phyloP scores from a whole-genome alignment of 2,113 vertebrate genomes.

The Zapus hudsonius region DNA sequence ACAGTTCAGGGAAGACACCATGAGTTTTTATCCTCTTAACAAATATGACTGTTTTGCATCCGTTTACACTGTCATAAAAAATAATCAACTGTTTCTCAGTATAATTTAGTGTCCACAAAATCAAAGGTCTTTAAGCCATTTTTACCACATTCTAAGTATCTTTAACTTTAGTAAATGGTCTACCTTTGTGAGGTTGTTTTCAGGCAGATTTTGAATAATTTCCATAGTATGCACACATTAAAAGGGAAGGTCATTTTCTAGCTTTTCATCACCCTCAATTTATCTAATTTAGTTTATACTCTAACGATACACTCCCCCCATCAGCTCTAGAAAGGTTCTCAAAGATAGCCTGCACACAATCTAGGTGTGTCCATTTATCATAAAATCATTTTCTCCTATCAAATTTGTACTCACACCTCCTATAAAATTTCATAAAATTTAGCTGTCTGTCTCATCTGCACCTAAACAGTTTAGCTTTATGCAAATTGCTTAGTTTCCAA shows the following conservation, averaged over 20 bases:
- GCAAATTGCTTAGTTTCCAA: neutral
- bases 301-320: neutral
- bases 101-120: neutral
- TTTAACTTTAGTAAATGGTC: neutral
- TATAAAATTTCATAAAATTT: neutral
- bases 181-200: constrained; percentile 32
- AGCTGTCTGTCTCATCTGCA: neutral
- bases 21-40: neutral
- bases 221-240: neutral
- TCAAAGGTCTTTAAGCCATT: neutral
- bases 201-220: constrained; percentile 9
- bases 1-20: neutral
- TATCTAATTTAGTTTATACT: neutral
- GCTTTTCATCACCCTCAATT: neutral
- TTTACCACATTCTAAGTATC: neutral
- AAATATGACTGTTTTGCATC: constrained; percentile 16
- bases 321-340: neutral
- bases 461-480: neutral
- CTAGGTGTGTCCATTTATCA: constrained; percentile 26
- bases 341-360: neutral
- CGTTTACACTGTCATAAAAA: neutral
- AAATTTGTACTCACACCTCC: constrained; percentile 13
- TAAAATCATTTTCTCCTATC: constrained; percentile 23
- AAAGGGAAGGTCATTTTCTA: neutral
- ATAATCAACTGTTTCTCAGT: neutral